A percentile compares a stretch with the other conserved stretches of the same genome.
Conservation (phyloP, 2,888 invertebrate genomes). For the Acronicta leporina region DNA sequence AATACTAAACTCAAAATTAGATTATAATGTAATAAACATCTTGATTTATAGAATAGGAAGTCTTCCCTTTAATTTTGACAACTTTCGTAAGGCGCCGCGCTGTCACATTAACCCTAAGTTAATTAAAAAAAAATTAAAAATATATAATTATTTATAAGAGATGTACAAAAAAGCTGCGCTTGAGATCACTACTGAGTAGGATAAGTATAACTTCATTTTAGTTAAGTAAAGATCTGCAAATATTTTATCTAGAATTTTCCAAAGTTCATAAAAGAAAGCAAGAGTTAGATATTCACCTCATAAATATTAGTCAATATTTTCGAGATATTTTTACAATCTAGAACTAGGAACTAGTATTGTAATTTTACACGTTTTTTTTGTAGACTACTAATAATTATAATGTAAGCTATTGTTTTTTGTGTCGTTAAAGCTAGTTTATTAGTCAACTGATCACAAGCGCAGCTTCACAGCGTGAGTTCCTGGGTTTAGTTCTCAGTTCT, state of each 20-base stretch:
- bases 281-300: no score
- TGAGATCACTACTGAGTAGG: constrained; percentile 29
- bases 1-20: no score
- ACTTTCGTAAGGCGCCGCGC: constrained; percentile 1
- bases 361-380: constrained; percentile 57
- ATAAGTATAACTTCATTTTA: constrained; percentile 39
- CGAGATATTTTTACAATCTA: no score
- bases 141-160: constrained; percentile 42
- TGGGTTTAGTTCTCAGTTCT: constrained; percentile 2
- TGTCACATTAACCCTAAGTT: constrained; percentile 29
- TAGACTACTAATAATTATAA: constrained; percentile 49
- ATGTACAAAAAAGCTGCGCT: constrained; percentile 55
- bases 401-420: constrained; percentile 57
- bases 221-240: constrained; percentile 2
- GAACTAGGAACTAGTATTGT: no score
- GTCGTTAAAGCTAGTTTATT: constrained; percentile 31
- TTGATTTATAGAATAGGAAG: not conserved
- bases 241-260: not conserved
- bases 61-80: no score
- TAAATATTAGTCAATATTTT: no score
- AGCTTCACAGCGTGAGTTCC: constrained; percentile 11
- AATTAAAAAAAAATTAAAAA: not conserved
- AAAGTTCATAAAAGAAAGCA: no score
- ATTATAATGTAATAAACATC: no score
- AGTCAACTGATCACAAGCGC: constrained; percentile 27